These are phyloP conservation scores for Charadrius vociferus DNA, from an alignment of 2,113 vertebrate species.

Conservation along the genomic window DNA sequence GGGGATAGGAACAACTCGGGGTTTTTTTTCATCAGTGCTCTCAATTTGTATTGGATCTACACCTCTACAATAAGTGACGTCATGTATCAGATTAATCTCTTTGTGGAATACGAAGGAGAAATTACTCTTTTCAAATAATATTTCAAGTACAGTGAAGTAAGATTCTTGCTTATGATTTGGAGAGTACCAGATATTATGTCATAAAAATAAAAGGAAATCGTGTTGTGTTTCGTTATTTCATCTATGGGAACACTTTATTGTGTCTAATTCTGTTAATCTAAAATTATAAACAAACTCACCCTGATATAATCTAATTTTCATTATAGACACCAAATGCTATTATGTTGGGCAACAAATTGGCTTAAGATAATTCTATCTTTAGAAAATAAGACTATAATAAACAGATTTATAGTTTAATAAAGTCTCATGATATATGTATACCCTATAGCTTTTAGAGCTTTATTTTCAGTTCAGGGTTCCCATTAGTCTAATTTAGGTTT, in stretches of 20 bases:
- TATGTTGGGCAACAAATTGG: conserved; percentile 24
- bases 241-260: background rate
- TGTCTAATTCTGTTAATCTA: conserved; percentile 16
- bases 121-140: background rate
- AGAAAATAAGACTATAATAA: conserved; percentile 42
- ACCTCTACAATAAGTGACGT: background rate
- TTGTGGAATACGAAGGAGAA: background rate
- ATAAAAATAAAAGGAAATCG: background rate
- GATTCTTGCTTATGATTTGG: background rate
- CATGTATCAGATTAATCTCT: background rate
- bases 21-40: background rate
- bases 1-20: background rate
- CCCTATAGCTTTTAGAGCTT: conserved; percentile 15
- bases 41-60: background rate
- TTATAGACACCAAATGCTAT: conserved; percentile 26
- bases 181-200: background rate
- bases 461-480: background rate
- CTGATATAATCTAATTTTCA: conserved; percentile 29
- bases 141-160: background rate
- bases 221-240: background rate
- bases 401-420: conserved; percentile 32
- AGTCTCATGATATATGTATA: background rate
- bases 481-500: conserved; percentile 13
- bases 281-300: conserved; percentile 39
- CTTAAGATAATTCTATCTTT: conserved; percentile 48